Evolutionary conservation across 2,797 vertebrate genomes (phyloP).

Genomic region (Sebastes umbrosus): DNA sequence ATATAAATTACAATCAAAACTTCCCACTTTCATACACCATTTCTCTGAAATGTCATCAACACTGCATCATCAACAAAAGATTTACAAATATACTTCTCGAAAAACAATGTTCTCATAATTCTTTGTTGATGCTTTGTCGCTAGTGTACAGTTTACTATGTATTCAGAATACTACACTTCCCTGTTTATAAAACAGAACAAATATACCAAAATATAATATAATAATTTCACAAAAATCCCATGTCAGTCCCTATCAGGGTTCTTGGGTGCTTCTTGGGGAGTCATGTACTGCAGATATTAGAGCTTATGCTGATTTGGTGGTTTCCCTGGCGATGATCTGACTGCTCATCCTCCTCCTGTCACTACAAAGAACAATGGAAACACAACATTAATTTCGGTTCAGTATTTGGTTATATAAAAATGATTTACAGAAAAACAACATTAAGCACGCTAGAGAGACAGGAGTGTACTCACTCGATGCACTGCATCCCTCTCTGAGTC

Average conservation of each 20-base stretch:
- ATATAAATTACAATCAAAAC: neutral
- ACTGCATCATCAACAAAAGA: neutral
- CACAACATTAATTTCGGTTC: neutral
- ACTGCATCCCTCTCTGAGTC: slow-evolving; percentile 39
- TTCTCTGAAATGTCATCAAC: neutral
- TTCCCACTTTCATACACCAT: neutral
- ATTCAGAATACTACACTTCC: slow-evolving; percentile 56
- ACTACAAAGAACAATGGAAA: slow-evolving; percentile 21
- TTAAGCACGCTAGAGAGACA: neutral
- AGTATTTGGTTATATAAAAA: neutral
- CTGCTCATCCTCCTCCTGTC: neutral
- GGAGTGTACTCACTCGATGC: slow-evolving; percentile 64
- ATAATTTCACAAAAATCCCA: neutral
- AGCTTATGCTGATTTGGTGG: neutral
- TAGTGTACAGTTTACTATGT: neutral
- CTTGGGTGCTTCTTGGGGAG: no score
- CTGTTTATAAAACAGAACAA: slow-evolving; percentile 73
- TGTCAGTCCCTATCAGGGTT: neutral
- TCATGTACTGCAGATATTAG: neutral
- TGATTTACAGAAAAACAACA: neutral
- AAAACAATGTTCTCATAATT: neutral
- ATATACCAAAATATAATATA: neutral
- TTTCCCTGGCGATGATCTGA: fast-evolving
- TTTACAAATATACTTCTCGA: neutral
- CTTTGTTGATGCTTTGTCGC: neutral